Evolutionary conservation across 2,797 vertebrate genomes (phyloP), one percentile per base, ranked within the genome.

Genomic region (Falco biarmicus): DNA sequence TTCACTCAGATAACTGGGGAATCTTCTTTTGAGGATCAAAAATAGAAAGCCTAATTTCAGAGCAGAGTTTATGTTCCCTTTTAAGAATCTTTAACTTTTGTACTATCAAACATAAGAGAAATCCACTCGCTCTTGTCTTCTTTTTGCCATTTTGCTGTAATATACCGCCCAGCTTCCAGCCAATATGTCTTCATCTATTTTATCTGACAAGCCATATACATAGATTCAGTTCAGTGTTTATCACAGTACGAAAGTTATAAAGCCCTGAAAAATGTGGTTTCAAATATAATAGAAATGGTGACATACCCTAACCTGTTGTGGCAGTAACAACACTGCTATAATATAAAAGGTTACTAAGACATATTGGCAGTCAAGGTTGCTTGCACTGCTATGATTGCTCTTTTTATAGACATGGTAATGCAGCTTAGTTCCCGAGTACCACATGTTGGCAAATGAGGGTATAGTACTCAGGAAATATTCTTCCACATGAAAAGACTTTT

Each of bases 291-390:
- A 92, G 79, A 90, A 92, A 73, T 15, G 12, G 68, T 91, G 87
- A 95, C 95, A 92, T 93, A 82, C 37, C 21, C 78, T 96, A 96
- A 97, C 83, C 66, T 93, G 37, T 64, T 66, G 70, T 97, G 95
- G 78, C 94, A 95, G 85, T 74, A 90, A 84, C 90, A 92, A 79
- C 57, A 54, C 51, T 15, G 12, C 21, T 87, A 16, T 89, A 90
- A 94, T 92, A 65, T 68, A 69, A 84, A 86, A 91, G 87, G 80
- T 90, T 94, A 82, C 90, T 74, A 70, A 92, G 91, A 91, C 48
- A 54, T 80, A 95, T 87, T 93, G 94, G 70, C 70, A 96, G 63
- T 91, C 88, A 85, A 78, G 70, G 70, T 43, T 86, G 34, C 59
- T 90, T 93, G 66, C 91, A 63, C 63, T 83, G 39, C 73, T 91